Conservation (phyloP, 1,140 invertebrate genomes). For the Drosophila bocqueti region DNA sequence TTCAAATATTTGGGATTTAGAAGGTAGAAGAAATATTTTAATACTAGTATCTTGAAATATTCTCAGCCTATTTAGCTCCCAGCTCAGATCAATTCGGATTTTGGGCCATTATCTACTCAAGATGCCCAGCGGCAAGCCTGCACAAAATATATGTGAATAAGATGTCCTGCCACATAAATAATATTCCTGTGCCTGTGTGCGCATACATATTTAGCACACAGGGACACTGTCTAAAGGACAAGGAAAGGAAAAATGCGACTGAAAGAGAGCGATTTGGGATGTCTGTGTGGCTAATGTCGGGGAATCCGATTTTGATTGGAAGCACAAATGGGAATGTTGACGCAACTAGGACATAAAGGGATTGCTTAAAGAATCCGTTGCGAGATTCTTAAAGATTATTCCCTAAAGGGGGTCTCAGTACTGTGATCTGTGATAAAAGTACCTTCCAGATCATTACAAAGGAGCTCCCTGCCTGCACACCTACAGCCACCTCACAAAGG, state of each 20-base stretch:
- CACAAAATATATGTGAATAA: constrained; percentile 1
- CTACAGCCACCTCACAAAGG: background rate
- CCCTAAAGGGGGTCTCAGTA: background rate
- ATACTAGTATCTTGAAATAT: background rate
- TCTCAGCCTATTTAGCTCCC: background rate
- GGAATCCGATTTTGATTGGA: background rate
- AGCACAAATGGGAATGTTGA: background rate
- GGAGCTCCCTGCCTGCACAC: background rate
- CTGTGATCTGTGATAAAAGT: background rate
- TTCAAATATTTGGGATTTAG: too few species aligned
- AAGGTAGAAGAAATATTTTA: too few species aligned
- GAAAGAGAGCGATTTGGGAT: constrained; percentile 27
- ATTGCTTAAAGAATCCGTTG: background rate
- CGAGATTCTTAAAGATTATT: background rate
- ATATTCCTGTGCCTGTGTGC: constrained; percentile 11
- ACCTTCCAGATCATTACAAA: constrained; percentile 9
- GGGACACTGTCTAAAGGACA: background rate
- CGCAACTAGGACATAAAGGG: background rate
- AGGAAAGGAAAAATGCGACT: constrained; percentile 7
- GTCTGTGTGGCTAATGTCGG: constrained; percentile 44
- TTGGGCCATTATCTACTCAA: constrained; percentile 41
- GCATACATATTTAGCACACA: constrained; percentile 3
- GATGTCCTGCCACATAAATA: constrained; percentile 18
- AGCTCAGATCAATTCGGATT: background rate
- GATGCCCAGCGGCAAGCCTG: constrained; percentile 5